Conservation (phyloP, 2,888 invertebrate genomes). For the Lasioglossum figueresi region DNA sequence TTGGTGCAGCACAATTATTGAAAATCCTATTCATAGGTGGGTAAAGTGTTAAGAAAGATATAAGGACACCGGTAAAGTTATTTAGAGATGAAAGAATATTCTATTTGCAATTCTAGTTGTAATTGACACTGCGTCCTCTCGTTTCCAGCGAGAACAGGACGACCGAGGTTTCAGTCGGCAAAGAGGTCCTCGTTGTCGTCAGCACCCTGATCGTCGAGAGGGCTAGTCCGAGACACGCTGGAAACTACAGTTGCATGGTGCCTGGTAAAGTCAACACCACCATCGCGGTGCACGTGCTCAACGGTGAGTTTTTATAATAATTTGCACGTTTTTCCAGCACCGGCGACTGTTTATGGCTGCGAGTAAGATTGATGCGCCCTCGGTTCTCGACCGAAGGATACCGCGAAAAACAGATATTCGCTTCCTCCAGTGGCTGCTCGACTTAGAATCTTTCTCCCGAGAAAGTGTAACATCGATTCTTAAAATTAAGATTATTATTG, state of each 20-base stretch:
- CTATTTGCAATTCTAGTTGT: background rate
- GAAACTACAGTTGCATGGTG: conserved; percentile 87
- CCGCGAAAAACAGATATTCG: background rate
- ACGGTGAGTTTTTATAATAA: conserved; percentile 83
- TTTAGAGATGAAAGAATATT: background rate
- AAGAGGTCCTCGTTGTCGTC: conserved; percentile 82
- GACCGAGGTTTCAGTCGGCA: conserved; percentile 78
- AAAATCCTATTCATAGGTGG: no score
- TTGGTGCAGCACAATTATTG: no score
- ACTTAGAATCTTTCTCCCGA: background rate
- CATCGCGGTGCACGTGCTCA: conserved; percentile 87
- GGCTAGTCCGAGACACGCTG: conserved; percentile 86
- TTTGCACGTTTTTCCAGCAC: background rate
- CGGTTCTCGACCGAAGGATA: background rate
- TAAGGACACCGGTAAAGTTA: background rate
- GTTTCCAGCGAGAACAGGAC: conserved; percentile 84
- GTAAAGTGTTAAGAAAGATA: no score
- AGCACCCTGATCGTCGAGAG: conserved; percentile 85
- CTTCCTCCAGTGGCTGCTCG: background rate
- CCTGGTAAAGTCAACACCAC: conserved; percentile 85
- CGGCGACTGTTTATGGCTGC: background rate
- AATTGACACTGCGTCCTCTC: conserved; percentile 16
- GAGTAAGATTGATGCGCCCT: conserved; percentile 1
- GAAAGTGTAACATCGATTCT: background rate
- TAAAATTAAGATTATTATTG: background rate